Evolutionary conservation across 2,113 vertebrate genomes (phyloP), one percentile per base, ranked within the genome.

Genomic region (Ochotona curzoniae): DNA sequence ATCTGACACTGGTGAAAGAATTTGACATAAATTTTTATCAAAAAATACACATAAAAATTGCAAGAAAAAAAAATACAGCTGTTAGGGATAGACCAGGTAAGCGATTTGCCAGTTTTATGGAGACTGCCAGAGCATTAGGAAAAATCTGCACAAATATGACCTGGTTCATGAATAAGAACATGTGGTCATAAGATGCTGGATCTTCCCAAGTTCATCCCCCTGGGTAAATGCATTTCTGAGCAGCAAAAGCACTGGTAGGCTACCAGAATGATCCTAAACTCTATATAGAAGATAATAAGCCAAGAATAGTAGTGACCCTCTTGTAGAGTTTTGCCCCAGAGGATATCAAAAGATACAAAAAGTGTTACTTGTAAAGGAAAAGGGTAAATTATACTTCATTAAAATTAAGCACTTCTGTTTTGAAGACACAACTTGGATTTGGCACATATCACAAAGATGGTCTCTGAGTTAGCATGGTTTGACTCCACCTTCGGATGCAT

Each of bases 181-280:
- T 73, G 32, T 8, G 32, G 30, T 35, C 80, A 0, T n/a, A 79
- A 67, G 60, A 30, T 63, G 25, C 51, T 83, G 5, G 10, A 66
- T 92, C 38, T 57, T 69, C 86, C 78, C 54, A 71, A 63, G 2
- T 60, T 92, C 21, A 80, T 70, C 11, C n/a, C 38, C 54, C 0
- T 92, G 57, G 49, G 76, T 92, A 76, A 73, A 74, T 73, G 14
- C 23, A 7, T 32, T 64, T 17, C 44, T 57, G 30, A 89, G 69
- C 89, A 91, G 69, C 89, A 91, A 51, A 95, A 87, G 38, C 47
- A 30, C 18, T 76, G 38, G 66, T 82, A 79, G 61, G 32, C 28
- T 69, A 78, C 73, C 2, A 54, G 47, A 57, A 63, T 51, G 10
- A 83, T 78, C 54, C 30, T 78, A 83, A 91, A 89, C 54, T 35